These are phyloP conservation scores for Stegodyphus mimosarum DNA, from an alignment of 1,140 invertebrate genomes.

Conservation along the genomic window DNA sequence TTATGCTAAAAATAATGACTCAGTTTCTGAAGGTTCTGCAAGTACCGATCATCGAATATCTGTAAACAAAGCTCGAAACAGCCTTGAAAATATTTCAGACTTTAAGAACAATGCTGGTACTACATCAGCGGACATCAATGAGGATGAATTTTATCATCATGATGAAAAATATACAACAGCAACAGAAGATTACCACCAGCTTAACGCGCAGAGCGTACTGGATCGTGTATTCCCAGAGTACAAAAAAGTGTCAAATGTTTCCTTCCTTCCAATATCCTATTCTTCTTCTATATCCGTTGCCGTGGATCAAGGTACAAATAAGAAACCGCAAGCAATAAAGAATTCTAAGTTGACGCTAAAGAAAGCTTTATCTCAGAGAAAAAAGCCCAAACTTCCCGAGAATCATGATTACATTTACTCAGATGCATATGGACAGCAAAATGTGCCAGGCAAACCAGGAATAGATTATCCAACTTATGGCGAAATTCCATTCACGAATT, in stretches of 20 bases:
- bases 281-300: background rate
- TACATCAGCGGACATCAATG: background rate
- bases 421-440: background rate
- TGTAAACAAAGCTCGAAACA: background rate
- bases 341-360: background rate
- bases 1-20: background rate
- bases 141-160: background rate
- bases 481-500: slow-evolving; percentile 57
- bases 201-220: background rate
- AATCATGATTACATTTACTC: background rate
- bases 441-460: slow-evolving; percentile 58
- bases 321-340: background rate
- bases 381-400: background rate
- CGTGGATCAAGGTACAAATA: background rate
- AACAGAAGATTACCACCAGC: background rate
- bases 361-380: background rate
- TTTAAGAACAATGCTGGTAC: background rate
- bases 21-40: background rate
- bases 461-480: slow-evolving; percentile 59
- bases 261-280: slow-evolving; percentile 10
- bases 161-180: background rate
- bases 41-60: background rate
- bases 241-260: background rate
- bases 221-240: background rate
- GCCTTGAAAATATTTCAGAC: background rate